Evolutionary conservation across 2,113 vertebrate species (phyloP).

Genomic region (Lagopus muta): DNA sequence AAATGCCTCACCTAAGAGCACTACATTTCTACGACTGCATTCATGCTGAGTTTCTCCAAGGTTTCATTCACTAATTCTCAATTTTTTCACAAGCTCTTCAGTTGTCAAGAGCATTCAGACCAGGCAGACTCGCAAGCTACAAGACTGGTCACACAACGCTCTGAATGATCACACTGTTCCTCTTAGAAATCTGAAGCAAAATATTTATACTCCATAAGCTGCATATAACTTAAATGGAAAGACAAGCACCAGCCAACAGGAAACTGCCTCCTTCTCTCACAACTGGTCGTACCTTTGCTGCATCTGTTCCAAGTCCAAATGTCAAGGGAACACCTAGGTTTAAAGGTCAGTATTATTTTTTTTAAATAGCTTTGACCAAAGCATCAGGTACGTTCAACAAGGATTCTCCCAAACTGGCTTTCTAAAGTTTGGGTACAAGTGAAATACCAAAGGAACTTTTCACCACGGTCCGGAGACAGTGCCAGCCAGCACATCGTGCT

Average conservation of each 20-base stretch:
- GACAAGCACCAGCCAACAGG: background rate
- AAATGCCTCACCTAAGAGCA: background rate
- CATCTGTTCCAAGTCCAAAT: background rate
- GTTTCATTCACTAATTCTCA: background rate
- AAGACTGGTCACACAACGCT: background rate
- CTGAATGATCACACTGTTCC: background rate
- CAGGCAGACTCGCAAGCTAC: background rate
- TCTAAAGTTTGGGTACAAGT: background rate
- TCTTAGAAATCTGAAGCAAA: background rate
- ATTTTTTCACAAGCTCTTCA: conserved; percentile 21
- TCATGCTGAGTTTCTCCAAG: background rate
- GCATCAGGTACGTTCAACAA: fast-evolving
- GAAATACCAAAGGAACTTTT: background rate
- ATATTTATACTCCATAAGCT: background rate
- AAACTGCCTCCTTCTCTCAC: background rate
- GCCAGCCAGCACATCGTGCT: background rate
- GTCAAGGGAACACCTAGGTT: background rate
- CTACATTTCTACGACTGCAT: background rate
- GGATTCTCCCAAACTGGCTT: background rate
- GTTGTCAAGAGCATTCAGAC: background rate
- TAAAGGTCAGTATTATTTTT: conserved; percentile 2
- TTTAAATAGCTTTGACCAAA: background rate
- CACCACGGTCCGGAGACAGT: fast-evolving
- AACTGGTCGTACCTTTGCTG: background rate
- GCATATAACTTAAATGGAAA: background rate